These are phyloP conservation scores for Apotomis betuletana DNA, from an alignment of 2,888 invertebrate species.

Conservation along the genomic window DNA sequence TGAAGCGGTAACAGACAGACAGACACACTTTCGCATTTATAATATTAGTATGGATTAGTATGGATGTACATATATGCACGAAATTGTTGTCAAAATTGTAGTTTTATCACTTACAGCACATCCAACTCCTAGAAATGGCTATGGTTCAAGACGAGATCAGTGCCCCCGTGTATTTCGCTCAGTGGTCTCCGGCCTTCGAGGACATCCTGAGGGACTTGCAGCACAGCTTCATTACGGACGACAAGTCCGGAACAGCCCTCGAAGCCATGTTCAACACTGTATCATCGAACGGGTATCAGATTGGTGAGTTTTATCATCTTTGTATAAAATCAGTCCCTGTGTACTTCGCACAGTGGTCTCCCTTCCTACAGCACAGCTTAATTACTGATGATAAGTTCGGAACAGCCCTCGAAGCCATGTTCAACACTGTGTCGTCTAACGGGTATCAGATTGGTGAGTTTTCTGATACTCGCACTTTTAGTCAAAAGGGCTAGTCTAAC, in stretches of 20 bases:
- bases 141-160: constrained; percentile 91
- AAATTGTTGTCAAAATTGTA: no score
- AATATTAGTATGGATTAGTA: no score
- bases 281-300: constrained; percentile 97
- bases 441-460: constrained; percentile 92
- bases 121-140: constrained; percentile 90
- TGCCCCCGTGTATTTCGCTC: constrained; percentile 94
- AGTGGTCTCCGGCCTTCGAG: constrained; percentile 89
- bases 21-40: no score
- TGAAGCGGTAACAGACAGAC: no score
- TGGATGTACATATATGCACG: no score
- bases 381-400: constrained; percentile 87
- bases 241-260: constrained; percentile 89
- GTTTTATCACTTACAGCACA: constrained; percentile 78
- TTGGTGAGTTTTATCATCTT: constrained; percentile 69
- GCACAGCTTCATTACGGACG: constrained; percentile 86
- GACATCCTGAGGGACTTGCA: constrained; percentile 90
- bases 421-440: constrained; percentile 95
- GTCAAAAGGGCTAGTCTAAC: no score
- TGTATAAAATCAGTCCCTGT: background rate
- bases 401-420: constrained; percentile 92
- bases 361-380: constrained; percentile 87
- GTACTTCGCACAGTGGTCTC: constrained; percentile 80
- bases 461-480: background rate
- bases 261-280: constrained; percentile 93